Conservation (phyloP, 2,797 vertebrate species). For the Lycodopsis pacificus region DNA sequence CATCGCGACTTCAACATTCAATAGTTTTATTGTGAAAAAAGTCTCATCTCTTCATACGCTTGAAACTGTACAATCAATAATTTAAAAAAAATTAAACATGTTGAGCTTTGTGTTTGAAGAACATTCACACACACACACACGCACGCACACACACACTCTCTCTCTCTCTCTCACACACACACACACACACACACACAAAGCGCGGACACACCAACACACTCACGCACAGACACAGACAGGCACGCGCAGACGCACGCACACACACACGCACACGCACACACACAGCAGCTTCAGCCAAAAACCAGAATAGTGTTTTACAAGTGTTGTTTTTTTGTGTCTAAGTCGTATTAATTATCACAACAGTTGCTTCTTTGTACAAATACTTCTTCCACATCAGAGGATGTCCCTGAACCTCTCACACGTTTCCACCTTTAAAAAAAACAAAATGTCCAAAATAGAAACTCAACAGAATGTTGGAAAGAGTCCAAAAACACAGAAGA, state of each 20-base stretch:
- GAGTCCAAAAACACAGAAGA: slow-evolving; percentile 30
- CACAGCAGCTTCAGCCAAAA: slow-evolving; percentile 65
- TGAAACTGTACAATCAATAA: slow-evolving; percentile 83
- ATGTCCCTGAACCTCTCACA: slow-evolving; percentile 29
- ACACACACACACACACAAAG: neutral
- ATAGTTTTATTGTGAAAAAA: slow-evolving; percentile 81
- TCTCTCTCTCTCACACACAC: slow-evolving; percentile 16
- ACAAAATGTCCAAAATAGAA: slow-evolving; percentile 15
- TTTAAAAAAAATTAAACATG: slow-evolving; percentile 66
- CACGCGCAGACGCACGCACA: no score
- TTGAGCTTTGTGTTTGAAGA: slow-evolving; percentile 52
- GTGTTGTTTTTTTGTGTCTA: slow-evolving; percentile 2
- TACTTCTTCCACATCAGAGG: slow-evolving; percentile 27
- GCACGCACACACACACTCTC: slow-evolving; percentile 4
- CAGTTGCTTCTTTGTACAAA: slow-evolving; percentile 38
- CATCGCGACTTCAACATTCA: slow-evolving; percentile 65
- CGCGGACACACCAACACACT: neutral
- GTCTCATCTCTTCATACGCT: slow-evolving; percentile 59
- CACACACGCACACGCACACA: slow-evolving; percentile 22
- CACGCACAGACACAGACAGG: slow-evolving; percentile 27
- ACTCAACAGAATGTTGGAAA: slow-evolving; percentile 1
- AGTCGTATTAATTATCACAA: slow-evolving; percentile 23
- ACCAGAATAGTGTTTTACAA: slow-evolving; percentile 72
- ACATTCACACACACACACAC: slow-evolving; percentile 22
- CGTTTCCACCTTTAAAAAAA: slow-evolving; percentile 8